phyloP scores from a whole-genome alignment of 2,888 invertebrate genomes.

The Ormyrus labotus region DNA sequence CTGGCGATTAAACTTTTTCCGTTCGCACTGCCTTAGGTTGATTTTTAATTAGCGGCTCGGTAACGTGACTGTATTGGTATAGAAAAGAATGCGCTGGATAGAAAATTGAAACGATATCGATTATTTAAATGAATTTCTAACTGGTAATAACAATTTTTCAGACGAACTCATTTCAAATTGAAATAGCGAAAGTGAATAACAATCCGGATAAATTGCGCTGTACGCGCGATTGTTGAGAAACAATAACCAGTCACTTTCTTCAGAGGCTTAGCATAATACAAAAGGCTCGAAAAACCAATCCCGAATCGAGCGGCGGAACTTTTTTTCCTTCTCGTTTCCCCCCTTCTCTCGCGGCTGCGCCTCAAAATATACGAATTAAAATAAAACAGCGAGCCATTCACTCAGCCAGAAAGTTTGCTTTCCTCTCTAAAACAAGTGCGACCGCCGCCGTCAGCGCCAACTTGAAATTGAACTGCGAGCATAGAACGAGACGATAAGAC shows the following conservation, averaged over 20 bases:
- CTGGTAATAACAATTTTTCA: too few species aligned
- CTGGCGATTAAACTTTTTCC: too few species aligned
- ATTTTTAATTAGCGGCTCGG: too few species aligned
- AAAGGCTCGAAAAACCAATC: not conserved
- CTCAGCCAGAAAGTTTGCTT: conserved; percentile 39
- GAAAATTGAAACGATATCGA: too few species aligned
- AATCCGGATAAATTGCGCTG: not conserved
- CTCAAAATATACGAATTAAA: conserved; percentile 42
- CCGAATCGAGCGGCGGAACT: not conserved
- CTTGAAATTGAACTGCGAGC: conserved; percentile 42
- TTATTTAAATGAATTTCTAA: too few species aligned
- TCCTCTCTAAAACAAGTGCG: conserved; percentile 28
- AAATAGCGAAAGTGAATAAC: too few species aligned
- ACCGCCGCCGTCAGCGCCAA: conserved; percentile 26
- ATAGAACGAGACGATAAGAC: conserved; percentile 45
- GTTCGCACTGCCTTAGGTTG: too few species aligned
- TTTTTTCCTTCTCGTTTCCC: conserved; percentile 6
- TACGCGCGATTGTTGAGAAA: conserved; percentile 14
- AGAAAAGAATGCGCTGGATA: too few species aligned
- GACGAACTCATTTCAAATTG: too few species aligned
- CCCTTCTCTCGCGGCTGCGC: not conserved
- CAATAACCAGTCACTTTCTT: conserved; percentile 35
- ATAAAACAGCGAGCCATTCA: conserved; percentile 8
- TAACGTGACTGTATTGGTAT: too few species aligned
- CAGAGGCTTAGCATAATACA: not conserved